These are phyloP conservation scores for Tethya wilhelma DNA, from an alignment of 37 sponge, comb jelly and placozoan species.

Conservation along the genomic window DNA sequence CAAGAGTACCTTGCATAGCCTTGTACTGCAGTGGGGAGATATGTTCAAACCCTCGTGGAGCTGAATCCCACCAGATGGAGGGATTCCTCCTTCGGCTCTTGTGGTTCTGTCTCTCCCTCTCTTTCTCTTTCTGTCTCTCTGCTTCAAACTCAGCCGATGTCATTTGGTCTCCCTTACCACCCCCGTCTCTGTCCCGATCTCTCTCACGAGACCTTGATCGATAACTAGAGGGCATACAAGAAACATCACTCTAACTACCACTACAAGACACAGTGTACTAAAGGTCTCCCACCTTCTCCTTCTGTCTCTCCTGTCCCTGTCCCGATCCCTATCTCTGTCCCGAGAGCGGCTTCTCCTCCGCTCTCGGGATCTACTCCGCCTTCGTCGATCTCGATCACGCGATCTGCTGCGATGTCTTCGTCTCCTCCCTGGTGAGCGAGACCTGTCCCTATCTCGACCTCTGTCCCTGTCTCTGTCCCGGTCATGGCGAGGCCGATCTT, in stretches of 20 bases:
- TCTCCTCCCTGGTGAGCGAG: background rate
- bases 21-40: conserved; percentile 99
- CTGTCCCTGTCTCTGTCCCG: conserved; percentile 8
- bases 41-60: conserved; percentile 98
- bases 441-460: conserved; percentile 1
- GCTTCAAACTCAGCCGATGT: conserved; percentile 2
- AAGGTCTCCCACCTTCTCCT: background rate
- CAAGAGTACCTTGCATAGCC: conserved; percentile 90
- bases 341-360: conserved; percentile 30
- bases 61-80: conserved; percentile 92
- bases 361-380: conserved; percentile 23
- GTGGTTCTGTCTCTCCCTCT: conserved; percentile 47
- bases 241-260: no score
- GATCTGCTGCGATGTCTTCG: conserved; percentile 30
- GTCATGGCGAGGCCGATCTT: background rate
- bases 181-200: conserved; percentile 14
- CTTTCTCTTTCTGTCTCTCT: conserved; percentile 6
- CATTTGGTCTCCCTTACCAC: background rate
- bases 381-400: conserved; percentile 27
- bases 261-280: conserved; percentile 10
- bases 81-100: conserved; percentile 50
- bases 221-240: no score
- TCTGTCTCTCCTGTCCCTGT: conserved; percentile 6
- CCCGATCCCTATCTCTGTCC: conserved; percentile 29
- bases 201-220: conserved; percentile 25